phyloP scores from a whole-genome alignment of 1,140 invertebrate species.

The Leptestheria dahalacensis region DNA sequence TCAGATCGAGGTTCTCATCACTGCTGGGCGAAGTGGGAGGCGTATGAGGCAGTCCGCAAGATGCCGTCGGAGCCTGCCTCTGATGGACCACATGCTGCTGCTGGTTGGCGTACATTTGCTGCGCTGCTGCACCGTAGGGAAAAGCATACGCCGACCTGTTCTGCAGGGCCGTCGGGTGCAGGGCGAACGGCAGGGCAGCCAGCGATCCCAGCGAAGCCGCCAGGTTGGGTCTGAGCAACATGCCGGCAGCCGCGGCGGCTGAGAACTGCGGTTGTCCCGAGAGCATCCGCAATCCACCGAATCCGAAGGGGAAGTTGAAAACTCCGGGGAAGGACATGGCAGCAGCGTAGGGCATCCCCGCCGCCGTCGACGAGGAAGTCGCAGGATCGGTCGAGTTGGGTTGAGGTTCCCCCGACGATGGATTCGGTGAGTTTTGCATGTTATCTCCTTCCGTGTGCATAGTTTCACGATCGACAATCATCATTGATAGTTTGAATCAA shows the following conservation, averaged over 20 bases:
- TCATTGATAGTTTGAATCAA: not conserved
- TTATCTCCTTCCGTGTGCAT: not conserved
- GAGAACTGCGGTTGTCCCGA: not conserved
- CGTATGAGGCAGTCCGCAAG: conserved; percentile 8
- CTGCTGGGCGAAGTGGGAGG: conserved; percentile 2
- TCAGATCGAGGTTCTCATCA: conserved; percentile 5
- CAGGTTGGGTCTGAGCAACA: not conserved
- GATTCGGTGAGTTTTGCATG: not conserved
- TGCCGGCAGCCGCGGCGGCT: not conserved
- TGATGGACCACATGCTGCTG: conserved; percentile 1
- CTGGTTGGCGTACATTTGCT: not conserved
- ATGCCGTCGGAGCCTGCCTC: not conserved
- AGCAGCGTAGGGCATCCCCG: not conserved
- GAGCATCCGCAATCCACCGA: conserved; percentile 7
- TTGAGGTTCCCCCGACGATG: not conserved
- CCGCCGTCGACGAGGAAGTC: not conserved
- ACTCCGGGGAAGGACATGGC: conserved; percentile 2
- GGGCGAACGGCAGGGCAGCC: conserved; percentile 3
- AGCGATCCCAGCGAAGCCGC: not conserved
- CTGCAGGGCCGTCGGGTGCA: not conserved
- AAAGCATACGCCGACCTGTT: not conserved
- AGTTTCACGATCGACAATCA: conserved; percentile 4
- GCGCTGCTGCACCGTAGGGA: not conserved
- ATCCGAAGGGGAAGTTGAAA: not conserved
- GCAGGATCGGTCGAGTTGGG: not conserved